A percentile compares a stretch with the other conserved stretches of the same genome.
Evolutionary conservation across 2,888 invertebrate genomes (phyloP).

Genomic region (Acanthosepion pharaonis): DNA sequence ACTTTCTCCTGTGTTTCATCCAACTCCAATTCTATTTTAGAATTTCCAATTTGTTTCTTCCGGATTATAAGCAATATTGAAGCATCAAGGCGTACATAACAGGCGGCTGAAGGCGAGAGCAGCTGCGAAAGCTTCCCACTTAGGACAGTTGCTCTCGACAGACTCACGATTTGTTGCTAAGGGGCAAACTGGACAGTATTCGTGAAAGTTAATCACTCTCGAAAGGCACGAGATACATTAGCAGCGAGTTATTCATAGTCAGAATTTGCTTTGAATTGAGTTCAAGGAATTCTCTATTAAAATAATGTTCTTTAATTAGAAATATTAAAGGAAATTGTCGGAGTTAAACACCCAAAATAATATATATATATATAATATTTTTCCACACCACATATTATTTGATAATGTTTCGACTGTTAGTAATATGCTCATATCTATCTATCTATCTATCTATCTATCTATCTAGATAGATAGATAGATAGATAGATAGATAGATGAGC

Average conservation of each 20-base stretch:
- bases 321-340: too few species aligned
- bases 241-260: not conserved
- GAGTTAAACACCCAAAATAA: too few species aligned
- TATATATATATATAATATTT: too few species aligned
- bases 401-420: not conserved
- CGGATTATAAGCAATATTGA: constrained; percentile 33
- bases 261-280: not conserved
- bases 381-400: not conserved
- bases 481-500: too few species aligned
- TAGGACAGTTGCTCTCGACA: not conserved
- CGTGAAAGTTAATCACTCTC: not conserved
- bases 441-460: too few species aligned
- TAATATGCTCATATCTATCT: not conserved
- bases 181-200: not conserved
- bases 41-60: constrained; percentile 33
- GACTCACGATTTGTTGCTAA: constrained; percentile 16
- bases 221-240: not conserved
- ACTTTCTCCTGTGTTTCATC: not conserved
- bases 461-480: not conserved
- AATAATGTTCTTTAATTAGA: not conserved
- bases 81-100: not conserved
- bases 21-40: not conserved
- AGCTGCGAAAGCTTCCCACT: constrained; percentile 8
- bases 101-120: constrained; percentile 7
- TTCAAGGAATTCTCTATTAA: not conserved